These are phyloP conservation scores for Simalia tracyae DNA, from an alignment of 2,797 vertebrate genomes.

Conservation along the genomic window DNA sequence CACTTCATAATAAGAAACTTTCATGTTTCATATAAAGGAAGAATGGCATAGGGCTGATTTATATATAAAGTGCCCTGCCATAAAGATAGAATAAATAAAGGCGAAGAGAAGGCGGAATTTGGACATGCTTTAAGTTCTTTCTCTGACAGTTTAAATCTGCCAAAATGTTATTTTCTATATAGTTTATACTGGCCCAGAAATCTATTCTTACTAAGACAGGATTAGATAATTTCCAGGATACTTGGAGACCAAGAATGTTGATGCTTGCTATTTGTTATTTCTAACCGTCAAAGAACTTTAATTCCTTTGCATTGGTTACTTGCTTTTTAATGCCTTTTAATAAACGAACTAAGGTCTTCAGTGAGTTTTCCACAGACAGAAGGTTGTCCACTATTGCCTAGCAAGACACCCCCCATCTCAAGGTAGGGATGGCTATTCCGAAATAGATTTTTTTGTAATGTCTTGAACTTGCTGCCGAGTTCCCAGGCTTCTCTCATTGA, in stretches of 20 bases:
- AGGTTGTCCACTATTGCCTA: not conserved
- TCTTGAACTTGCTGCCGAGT: not conserved
- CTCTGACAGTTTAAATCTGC: not conserved
- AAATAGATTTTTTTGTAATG: no score
- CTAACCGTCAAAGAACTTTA: not conserved
- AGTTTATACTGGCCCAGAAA: not conserved
- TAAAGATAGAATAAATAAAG: not conserved
- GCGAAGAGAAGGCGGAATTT: not conserved
- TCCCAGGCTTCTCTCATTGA: not conserved
- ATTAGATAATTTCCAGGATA: not conserved
- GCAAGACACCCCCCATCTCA: not conserved
- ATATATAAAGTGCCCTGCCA: not conserved
- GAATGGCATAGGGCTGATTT: not conserved
- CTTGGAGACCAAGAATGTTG: not conserved
- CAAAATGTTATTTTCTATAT: not conserved
- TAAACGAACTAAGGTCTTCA: not conserved
- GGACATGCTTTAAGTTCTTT: not conserved
- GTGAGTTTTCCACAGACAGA: not conserved
- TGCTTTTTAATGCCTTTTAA: not conserved
- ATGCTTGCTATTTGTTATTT: not conserved
- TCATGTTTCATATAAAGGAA: not conserved
- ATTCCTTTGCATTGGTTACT: not conserved
- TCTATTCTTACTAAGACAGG: not conserved
- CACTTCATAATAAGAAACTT: not conserved
- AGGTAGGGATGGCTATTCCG: fast-evolving